Base-by-base conservation (phyloP, 2,888 invertebrate genomes). In the Blera fallax region DNA sequence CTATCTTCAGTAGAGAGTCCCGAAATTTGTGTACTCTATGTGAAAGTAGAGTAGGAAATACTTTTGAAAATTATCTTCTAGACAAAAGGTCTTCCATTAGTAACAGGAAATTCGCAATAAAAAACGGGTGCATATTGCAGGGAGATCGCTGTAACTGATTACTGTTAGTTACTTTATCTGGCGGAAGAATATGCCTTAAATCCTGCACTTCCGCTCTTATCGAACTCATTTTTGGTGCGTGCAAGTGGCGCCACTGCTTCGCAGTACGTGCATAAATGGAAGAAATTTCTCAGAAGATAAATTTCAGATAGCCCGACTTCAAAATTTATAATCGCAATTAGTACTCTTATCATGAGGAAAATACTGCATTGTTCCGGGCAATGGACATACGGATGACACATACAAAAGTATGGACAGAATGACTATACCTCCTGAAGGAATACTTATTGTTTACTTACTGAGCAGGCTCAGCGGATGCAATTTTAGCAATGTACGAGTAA, bases 1-100 rank as follows among this genome's bases (percentile, higher is more conserved):
- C 1, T 60, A 11, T 67, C 32, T 14, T 32, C 11, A 16, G 2
- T 32, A 10, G 8, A 67, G 24, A 37, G 11, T 29, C 48, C 45
- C 11, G 29, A 58, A 48, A 37, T 58, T 6, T 52, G 11, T 34
- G 60, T 3, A 29, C 11, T 54, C 18, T 54, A 16, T 24, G 14
- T 32, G 4, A 32, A 34, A 64, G 18, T 21, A 10, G 32, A 3
- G 43, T 24, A 8, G 1, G 7, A 32, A 37, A 34, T 64, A 6
- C 6, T 62, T 67, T 54, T 3, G n/a, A 14, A 0, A 2, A 58
- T 18, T 32, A 43, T 18, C 16, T 40, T 52, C 65, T 34, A 18
- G 11, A 32, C 37, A 67, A 67, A 81, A 76, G 45, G 54, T 29
- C 45, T 56, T 67, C 69, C 60, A 81, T 81, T 81, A 81, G 62